Conservation (phyloP, 2,113 vertebrate genomes). For the Pseudorectes ferrugineus region DNA sequence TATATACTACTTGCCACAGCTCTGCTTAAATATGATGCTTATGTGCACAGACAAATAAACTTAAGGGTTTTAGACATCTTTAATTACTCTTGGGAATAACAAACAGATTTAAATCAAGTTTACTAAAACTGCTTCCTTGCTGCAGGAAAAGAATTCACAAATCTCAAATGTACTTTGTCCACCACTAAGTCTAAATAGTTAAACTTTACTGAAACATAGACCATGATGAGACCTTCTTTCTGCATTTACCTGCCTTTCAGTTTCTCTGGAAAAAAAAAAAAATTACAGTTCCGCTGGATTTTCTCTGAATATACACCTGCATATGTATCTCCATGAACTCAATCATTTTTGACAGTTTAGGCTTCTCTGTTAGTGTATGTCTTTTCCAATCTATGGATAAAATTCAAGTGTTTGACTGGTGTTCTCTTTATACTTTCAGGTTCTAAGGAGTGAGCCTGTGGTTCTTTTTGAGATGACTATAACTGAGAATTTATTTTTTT, state of each 20-base stretch:
- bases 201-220: neutral
- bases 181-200: neutral
- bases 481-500: neutral
- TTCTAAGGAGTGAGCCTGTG: neutral
- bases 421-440: neutral
- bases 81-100: neutral
- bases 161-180: neutral
- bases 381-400: neutral
- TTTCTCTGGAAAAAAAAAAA: neutral
- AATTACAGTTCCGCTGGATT: neutral
- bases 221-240: neutral
- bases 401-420: neutral
- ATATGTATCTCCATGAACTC: neutral
- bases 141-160: neutral
- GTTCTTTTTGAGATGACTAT: neutral
- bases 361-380: neutral
- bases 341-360: neutral
- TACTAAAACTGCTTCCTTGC: neutral
- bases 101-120: neutral
- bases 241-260: neutral
- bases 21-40: neutral
- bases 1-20: neutral
- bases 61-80: neutral
- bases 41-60: neutral
- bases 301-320: neutral